Evolutionary conservation across 53 echinoderm and acorn worm genomes (phyloP), one percentile per base, ranked within the genome.

Genomic region (Pentamera pediparva): DNA sequence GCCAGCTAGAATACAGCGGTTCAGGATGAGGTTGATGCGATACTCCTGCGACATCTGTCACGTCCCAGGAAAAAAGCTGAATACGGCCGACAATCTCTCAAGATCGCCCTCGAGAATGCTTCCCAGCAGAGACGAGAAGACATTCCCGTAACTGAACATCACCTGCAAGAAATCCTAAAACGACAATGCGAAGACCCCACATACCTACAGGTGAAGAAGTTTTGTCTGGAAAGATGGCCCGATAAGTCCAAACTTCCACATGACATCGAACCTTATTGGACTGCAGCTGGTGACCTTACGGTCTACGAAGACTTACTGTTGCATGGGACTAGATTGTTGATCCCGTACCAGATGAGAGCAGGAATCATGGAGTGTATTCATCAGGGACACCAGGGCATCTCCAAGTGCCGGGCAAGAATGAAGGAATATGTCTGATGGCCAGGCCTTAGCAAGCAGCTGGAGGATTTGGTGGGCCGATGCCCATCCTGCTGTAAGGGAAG

Each of bases 361-460:
- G 74, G 63, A 3, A 81, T 81, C 25, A 33, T 81, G 7, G 26
- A 62, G 7, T 63, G 72, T 31, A 75, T 84, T 20, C 88, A 84
- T n/a, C n/a, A n/a, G n/a, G 62, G 80, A 61, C 73, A 81, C 37
- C 57, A 59, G 29, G 81, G 81, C 3, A 86, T 82, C 15, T 62
- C 69, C 21, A 89, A 89, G 28, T 89, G 85, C n/a, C 35, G 89
- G 3, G 70, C 74, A 48, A 40, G 82, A 19, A 75, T 74, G 29
- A 58, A 48, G 12, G 33, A 35, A 19, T 85, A 85, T 1, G 71
- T 83, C 5, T 86, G 86, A 86, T 90, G 86, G 86, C 90, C 86
- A 20, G 86, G 70, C 19, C 26, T 86, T n/a, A 59, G 70, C 22
- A 79, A 57, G 32, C 21, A 53, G 4, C 32, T 87, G 1, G 74